These are phyloP conservation scores for Orchesella flavescens DNA, from an alignment of 2,888 invertebrate genomes.

Conservation along the genomic window DNA sequence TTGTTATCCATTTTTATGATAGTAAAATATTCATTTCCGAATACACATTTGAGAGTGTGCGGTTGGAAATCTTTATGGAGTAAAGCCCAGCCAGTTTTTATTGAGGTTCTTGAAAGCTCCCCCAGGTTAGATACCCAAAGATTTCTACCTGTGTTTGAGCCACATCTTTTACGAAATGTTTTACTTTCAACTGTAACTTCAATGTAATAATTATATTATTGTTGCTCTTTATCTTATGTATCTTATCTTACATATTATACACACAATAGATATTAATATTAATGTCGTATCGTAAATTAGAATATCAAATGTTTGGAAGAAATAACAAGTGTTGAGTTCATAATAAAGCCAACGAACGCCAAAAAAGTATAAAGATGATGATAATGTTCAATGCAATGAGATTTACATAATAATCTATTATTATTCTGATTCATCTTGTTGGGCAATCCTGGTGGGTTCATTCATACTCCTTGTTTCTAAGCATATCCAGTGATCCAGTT, in stretches of 20 bases:
- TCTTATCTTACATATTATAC: slow-evolving; percentile 35
- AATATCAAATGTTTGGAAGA: slow-evolving; percentile 44
- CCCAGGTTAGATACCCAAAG: slow-evolving; percentile 2
- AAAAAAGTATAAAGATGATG: slow-evolving; percentile 35
- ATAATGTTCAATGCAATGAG: too few species aligned
- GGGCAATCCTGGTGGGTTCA: too few species aligned
- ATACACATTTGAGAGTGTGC: too few species aligned
- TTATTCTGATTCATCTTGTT: too few species aligned
- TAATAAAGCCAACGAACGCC: slow-evolving; percentile 64
- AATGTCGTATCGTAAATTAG: slow-evolving; percentile 42
- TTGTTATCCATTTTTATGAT: neutral
- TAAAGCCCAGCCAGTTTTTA: neutral
- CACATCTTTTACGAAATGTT: slow-evolving; percentile 23
- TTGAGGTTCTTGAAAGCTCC: slow-evolving; percentile 2
- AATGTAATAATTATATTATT: slow-evolving; percentile 30
- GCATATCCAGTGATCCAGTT: too few species aligned
- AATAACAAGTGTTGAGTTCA: slow-evolving; percentile 56
- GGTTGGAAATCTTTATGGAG: too few species aligned
- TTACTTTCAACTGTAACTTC: slow-evolving; percentile 36
- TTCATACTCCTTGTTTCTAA: too few species aligned
- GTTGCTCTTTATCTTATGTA: slow-evolving; percentile 34
- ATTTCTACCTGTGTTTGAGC: neutral
- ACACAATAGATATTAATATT: slow-evolving; percentile 25
- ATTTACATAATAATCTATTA: too few species aligned
- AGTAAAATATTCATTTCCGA: too few species aligned